Evolutionary conservation across 2,797 vertebrate species (phyloP).

Genomic region (Microhierax caerulescens): DNA sequence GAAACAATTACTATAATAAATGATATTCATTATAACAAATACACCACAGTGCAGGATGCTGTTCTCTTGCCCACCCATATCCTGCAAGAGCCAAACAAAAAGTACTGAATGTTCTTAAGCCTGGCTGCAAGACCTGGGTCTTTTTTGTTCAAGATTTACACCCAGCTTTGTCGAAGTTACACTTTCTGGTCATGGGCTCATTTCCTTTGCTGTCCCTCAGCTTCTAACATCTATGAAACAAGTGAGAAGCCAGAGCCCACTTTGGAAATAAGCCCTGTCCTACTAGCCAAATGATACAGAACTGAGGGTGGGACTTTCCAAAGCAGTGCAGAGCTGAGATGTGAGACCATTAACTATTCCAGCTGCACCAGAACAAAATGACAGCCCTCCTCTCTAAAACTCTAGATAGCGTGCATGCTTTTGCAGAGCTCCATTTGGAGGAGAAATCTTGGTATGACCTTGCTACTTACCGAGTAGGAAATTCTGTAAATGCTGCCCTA

Average conservation of each 20-base stretch:
- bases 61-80: not conserved
- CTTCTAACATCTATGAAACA: not conserved
- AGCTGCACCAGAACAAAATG: not conserved
- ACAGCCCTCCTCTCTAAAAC: not conserved
- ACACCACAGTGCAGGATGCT: not conserved
- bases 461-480: not conserved
- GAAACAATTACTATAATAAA: not conserved
- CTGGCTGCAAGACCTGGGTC: not conserved
- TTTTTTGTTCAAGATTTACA: not conserved
- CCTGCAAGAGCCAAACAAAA: not conserved
- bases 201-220: not conserved
- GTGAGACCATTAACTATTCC: not conserved
- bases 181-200: not conserved
- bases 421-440: not conserved
- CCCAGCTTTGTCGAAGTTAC: not conserved
- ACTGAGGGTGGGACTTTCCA: not conserved
- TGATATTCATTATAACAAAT: not conserved
- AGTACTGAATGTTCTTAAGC: not conserved
- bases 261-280: not conserved
- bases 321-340: not conserved
- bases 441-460: not conserved
- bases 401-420: not conserved
- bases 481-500: not conserved
- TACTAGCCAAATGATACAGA: not conserved
- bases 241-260: not conserved